Base-by-base conservation (phyloP, 2,113 vertebrate species). In the Orthochromis malagaraziensis region DNA sequence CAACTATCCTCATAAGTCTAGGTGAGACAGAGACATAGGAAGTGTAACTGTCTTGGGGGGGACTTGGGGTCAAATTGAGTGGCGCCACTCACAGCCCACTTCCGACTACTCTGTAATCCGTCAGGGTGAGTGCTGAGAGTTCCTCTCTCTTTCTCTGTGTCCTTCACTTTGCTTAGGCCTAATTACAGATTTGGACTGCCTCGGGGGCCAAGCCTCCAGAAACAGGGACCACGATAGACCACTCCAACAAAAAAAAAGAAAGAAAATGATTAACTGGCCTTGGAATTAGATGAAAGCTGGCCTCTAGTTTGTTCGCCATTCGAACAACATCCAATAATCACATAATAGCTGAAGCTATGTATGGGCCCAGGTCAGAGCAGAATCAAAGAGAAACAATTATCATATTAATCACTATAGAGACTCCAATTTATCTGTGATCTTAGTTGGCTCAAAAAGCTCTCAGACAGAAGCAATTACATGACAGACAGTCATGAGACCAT, bases 131-230 rank as follows among this genome's bases (percentile, higher is more conserved):
- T 87, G 88, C 89, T 91, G 91, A 89, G 85, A 91, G 87, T 88
- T 93, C 53, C 65, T 90, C 91, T 88, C 79, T 77, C 87, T 90
- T 91, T 88, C 79, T 65, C 86, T 91, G 54, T 24, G 2, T 93
- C 90, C 82, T 91, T 79, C 83, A 68, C 89, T 89, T 81, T 42
- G 75, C 91, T 95, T 84, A n/a, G 89, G 87, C 89, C 91, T 93
- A 94, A 95, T 95, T 95, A 94, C 89, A 90, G 87, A 89, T 81
- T 92, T 91, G 84, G 86, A 87, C 79, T 79, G 84, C 90, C 51
- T 89, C 80, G 4, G 92, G 89, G 92, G 87, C 90, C 90, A 88
- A 90, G 88, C 77, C 86, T 93, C 81, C 90, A 92, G 70, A 92
- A 89, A 93, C 53, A 82, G 89, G 87, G 92, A 92, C 88, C 81